Evolutionary conservation across 2,888 invertebrate genomes (phyloP).

Genomic region (Strigamia maritima): DNA sequence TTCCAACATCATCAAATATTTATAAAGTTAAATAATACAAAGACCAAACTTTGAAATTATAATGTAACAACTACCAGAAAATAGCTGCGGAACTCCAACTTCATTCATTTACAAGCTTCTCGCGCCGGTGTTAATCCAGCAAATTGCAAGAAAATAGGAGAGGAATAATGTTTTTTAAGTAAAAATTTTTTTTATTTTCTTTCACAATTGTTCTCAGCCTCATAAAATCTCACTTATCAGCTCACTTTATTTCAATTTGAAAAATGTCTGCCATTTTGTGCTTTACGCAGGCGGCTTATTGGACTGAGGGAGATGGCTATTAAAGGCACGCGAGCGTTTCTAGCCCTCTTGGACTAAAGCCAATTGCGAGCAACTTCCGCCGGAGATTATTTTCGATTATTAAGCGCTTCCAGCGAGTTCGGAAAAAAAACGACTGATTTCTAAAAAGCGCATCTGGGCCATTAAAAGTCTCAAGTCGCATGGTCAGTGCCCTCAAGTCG

Average conservation of each 20-base stretch:
- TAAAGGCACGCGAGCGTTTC: constrained; percentile 23
- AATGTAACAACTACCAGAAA: no score
- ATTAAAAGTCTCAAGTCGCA: constrained; percentile 15
- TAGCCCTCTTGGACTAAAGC: background rate
- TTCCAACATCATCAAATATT: no score
- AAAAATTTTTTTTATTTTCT: background rate
- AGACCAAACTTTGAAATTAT: no score
- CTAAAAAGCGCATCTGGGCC: background rate
- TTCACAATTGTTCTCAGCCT: constrained; percentile 1
- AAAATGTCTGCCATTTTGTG: constrained; percentile 32
- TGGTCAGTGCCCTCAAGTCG: constrained; percentile 19
- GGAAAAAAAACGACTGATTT: constrained; percentile 21
- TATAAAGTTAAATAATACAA: no score
- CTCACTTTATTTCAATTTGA: constrained; percentile 32
- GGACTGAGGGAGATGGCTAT: constrained; percentile 28
- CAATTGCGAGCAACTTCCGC: constrained; percentile 30
- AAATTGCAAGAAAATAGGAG: constrained; percentile 1
- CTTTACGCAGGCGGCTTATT: constrained; percentile 28
- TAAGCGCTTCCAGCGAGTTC: background rate
- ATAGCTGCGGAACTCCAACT: no score
- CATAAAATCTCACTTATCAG: constrained; percentile 34
- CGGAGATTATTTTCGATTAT: constrained; percentile 32
- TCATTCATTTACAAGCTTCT: background rate
- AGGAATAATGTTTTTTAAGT: background rate
- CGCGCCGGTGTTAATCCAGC: constrained; percentile 13